Evolutionary conservation across 2,797 vertebrate species (phyloP), one percentile per base, ranked within the genome.

Genomic region (Anguilla anguilla): DNA sequence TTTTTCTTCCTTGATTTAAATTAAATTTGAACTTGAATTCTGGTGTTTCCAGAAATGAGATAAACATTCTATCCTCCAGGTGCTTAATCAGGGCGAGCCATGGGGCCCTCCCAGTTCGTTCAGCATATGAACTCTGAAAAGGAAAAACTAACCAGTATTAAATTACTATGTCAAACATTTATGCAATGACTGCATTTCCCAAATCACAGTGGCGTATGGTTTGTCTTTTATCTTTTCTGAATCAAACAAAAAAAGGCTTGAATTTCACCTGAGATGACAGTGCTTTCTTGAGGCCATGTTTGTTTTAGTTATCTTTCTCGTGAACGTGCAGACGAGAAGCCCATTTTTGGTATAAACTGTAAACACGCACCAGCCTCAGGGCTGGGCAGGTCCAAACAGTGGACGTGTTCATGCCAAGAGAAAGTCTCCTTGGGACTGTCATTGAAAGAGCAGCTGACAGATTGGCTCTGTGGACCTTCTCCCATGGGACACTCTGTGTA

Each of bases 281-380:
- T 9, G 2, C 51, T 51, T 82, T 10, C 9, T 22, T n/a, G 22
- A 82, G 46, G 17, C 19, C 46, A 82, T 82, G 43, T 22, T 82
- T 82, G 46, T 49, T 49, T 82, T 51, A 82, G 79, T n/a, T 82
- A 51, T 51, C 39, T 81, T 74, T 74, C 0, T 46, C 6, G 4
- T 77, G 74, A 43, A 39, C 67, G 31, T 77, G 39, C 3, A 17
- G 43, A 46, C 43, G 28, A 77, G 74, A 77, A 43, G 79, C 46
- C 46, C 43, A 51, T 51, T 82, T 82, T 82, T 82, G 79, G 43
- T 82, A 82, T 82, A 51, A 49, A 51, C 43, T 82, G 28, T 82
- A 82, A 82, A 82, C 79, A 49, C n/a, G 22, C 35, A 46, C 19
- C 46, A 51, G 79, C 17, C 19, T 82, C 13, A 51, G 46, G 19